phyloP scores from a whole-genome alignment of 2,888 invertebrate species.

The Cantharis rufa region DNA sequence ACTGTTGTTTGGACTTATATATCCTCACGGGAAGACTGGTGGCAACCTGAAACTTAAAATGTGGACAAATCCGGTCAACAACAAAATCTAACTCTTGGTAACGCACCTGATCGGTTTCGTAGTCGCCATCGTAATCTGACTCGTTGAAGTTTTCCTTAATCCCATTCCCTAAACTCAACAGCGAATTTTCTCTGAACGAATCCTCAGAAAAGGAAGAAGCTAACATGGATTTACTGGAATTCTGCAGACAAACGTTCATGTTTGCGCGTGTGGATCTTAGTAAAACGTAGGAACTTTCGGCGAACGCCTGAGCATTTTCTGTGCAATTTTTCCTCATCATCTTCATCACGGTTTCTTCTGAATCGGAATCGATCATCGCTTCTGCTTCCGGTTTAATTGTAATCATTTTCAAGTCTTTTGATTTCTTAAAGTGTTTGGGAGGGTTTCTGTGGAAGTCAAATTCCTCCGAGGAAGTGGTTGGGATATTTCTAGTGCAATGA shows the following conservation, averaged over 20 bases:
- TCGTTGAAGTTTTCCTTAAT: background rate
- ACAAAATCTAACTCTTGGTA: background rate
- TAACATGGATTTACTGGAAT: background rate
- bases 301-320: background rate
- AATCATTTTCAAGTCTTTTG: background rate
- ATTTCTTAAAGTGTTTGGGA: background rate
- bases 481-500: rapidly evolving
- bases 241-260: background rate
- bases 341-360: background rate
- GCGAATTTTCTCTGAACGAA: background rate
- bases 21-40: background rate
- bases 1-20: conserved; percentile 9
- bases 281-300: background rate
- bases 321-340: background rate
- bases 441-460: background rate
- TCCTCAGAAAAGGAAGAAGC: rapidly evolving
- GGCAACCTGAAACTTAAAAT: conserved; percentile 1
- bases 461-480: background rate
- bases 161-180: background rate
- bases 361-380: background rate
- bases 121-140: conserved; percentile 7
- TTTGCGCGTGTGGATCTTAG: background rate
- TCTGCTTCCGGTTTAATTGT: background rate
- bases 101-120: background rate
- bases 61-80: too few species aligned